Evolutionary conservation across 2,113 vertebrate genomes (phyloP).

Genomic region (Lepidothrix coronata): DNA sequence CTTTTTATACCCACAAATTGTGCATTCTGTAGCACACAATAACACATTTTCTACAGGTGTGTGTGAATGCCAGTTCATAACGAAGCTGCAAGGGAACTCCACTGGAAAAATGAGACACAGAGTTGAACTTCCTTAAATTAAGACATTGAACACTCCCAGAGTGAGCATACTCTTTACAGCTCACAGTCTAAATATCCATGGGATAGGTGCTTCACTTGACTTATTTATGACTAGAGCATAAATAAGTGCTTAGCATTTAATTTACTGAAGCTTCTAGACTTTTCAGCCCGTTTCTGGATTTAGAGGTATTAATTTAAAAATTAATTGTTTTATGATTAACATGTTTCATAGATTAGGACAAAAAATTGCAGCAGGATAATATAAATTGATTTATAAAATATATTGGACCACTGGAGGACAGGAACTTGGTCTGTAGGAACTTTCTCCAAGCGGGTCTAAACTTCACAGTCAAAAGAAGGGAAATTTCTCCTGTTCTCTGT

Average conservation of each 20-base stretch:
- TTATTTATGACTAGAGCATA: background rate
- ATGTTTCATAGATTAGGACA: background rate
- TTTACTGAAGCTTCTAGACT: background rate
- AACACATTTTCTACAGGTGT: background rate
- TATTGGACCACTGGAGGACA: background rate
- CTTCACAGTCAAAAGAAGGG: background rate
- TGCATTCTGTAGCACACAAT: background rate
- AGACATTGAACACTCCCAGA: background rate
- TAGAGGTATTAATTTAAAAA: background rate
- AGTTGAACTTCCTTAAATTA: background rate
- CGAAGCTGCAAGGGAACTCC: background rate
- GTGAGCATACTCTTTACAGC: background rate
- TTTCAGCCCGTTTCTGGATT: background rate
- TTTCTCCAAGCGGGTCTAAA: background rate
- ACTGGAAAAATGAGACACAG: background rate
- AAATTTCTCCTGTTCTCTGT: background rate
- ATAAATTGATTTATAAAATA: background rate
- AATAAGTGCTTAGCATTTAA: background rate
- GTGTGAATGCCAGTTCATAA: background rate
- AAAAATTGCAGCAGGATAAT: background rate
- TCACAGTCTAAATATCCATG: background rate
- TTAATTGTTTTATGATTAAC: background rate
- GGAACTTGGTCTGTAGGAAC: background rate
- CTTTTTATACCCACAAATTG: background rate
- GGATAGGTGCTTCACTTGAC: background rate